These are phyloP conservation scores for Herpetotheres cachinnans DNA, from an alignment of 2,113 vertebrate species.

Conservation along the genomic window DNA sequence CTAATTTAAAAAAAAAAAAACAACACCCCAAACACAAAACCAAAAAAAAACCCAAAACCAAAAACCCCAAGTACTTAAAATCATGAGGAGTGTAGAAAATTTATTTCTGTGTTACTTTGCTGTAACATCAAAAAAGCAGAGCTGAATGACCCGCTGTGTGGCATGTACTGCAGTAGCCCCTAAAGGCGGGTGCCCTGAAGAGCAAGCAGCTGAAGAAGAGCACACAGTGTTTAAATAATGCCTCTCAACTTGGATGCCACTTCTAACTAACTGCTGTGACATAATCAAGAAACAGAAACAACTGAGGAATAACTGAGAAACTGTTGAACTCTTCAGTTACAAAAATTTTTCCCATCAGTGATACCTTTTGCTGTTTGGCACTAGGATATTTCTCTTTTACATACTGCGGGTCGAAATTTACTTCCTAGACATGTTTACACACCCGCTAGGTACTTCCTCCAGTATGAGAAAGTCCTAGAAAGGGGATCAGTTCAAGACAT, in stretches of 20 bases:
- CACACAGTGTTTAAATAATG: not conserved
- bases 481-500: not conserved
- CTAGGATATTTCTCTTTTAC: not conserved
- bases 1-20: not conserved
- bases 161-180: not conserved
- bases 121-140: not conserved
- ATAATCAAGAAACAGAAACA: not conserved
- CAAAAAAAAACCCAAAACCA: too few species aligned
- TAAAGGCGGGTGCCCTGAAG: not conserved
- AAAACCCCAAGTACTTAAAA: fast-evolving
- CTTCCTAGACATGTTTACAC: not conserved
- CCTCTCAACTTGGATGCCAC: not conserved
- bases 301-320: not conserved
- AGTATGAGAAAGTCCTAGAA: not conserved
- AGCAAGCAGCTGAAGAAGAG: not conserved
- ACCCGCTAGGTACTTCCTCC: not conserved
- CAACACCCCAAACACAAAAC: too few species aligned
- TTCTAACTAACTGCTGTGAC: not conserved
- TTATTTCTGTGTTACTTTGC: not conserved
- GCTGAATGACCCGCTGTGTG: not conserved
- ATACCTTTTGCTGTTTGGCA: not conserved
- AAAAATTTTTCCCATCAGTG: not conserved
- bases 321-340: not conserved
- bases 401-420: not conserved
- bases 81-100: too few species aligned